phyloP scores from a whole-genome alignment of 2,113 vertebrate species.

The Ramphastos sulfuratus region DNA sequence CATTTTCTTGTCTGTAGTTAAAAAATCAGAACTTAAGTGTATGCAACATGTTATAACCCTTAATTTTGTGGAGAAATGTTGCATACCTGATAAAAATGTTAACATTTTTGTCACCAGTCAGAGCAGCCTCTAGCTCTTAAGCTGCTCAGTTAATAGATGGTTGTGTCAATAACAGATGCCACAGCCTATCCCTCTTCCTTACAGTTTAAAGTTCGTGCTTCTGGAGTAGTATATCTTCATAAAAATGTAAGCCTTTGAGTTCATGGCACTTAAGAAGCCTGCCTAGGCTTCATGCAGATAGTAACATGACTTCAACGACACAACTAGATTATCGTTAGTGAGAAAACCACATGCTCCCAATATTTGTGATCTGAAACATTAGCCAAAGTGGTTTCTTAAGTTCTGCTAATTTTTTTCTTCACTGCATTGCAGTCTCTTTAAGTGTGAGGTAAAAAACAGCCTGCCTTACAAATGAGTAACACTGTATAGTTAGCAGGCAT shows the following conservation, averaged over 20 bases:
- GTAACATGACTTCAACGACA: not conserved
- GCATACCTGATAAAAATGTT: fast-evolving
- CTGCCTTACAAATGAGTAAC: not conserved
- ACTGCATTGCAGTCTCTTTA: not conserved
- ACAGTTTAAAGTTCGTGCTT: not conserved
- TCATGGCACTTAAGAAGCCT: not conserved
- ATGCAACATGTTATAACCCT: fast-evolving
- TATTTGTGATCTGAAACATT: not conserved
- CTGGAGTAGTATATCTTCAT: not conserved
- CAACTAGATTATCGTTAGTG: not conserved
- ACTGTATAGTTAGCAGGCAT: not conserved
- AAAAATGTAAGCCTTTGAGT: no score
- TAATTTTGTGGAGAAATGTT: not conserved
- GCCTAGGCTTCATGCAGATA: not conserved
- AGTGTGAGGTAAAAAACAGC: not conserved
- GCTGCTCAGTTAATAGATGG: not conserved
- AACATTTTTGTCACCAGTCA: not conserved
- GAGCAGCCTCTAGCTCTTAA: fast-evolving
- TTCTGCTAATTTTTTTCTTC: not conserved
- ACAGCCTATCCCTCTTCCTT: not conserved
- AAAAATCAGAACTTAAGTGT: not conserved
- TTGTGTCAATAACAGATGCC: not conserved
- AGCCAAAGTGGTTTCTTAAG: not conserved
- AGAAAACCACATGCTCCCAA: not conserved
- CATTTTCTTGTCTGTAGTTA: not conserved